Percentiles rank a stretch among this genome's conserved stretches.
phyloP scores from a whole-genome alignment of 2,113 vertebrate species.

The Toxotes chatareus region DNA sequence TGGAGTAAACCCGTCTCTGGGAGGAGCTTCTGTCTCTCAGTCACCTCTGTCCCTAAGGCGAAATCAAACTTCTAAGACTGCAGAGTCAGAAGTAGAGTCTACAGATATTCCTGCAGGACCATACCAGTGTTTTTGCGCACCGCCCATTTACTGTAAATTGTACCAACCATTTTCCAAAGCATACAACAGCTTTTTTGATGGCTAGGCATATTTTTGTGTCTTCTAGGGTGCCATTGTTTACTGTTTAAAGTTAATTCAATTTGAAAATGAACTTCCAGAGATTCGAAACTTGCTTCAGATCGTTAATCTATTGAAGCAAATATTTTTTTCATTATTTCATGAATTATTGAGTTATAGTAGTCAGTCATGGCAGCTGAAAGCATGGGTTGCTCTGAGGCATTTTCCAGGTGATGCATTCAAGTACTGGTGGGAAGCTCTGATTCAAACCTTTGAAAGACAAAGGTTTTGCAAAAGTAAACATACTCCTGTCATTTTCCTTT shows the following conservation, averaged over 20 bases:
- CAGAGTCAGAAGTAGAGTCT: conserved; percentile 15
- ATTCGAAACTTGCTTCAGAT: conserved; percentile 8
- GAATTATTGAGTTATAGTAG: conserved; percentile 28
- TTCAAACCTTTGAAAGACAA: conserved; percentile 16
- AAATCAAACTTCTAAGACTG: conserved; percentile 29
- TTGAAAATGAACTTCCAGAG: conserved; percentile 19
- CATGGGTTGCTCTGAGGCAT: background rate
- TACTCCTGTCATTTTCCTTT: background rate
- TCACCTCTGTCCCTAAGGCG: conserved; percentile 26
- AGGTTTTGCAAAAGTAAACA: conserved; percentile 9
- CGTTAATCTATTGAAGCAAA: background rate
- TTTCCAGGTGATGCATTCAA: conserved; percentile 10
- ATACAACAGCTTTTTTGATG: conserved; percentile 20
- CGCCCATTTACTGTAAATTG: conserved; percentile 25
- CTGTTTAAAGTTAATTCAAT: conserved; percentile 14
- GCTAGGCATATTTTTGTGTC: conserved; percentile 24
- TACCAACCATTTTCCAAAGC: conserved; percentile 30
- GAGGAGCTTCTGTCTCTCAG: conserved; percentile 18
- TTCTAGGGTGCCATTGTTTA: background rate
- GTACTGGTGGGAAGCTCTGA: background rate
- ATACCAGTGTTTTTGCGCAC: conserved; percentile 13
- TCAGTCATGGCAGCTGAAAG: background rate
- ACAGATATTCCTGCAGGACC: background rate
- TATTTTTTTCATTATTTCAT: conserved; percentile 1
- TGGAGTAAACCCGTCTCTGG: conserved; percentile 39